phyloP scores from a whole-genome alignment of 1,140 invertebrate genomes.

The Dreissena polymorpha region DNA sequence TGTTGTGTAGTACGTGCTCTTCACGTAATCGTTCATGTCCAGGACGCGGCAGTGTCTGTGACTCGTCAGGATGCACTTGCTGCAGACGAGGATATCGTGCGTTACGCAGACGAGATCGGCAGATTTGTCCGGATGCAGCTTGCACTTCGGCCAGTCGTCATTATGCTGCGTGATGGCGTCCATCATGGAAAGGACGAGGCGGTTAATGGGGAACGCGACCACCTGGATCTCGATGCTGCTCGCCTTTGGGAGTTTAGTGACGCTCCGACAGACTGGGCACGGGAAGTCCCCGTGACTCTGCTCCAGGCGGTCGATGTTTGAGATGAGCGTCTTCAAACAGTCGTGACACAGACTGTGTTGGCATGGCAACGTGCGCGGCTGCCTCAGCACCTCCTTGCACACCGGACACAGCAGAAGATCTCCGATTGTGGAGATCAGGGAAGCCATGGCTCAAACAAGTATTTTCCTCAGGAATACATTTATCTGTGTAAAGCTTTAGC shows the following conservation, averaged over 20 bases:
- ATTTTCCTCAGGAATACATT: no score
- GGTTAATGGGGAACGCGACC: slow-evolving; percentile 43
- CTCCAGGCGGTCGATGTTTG: slow-evolving; percentile 43
- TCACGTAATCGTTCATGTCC: slow-evolving; percentile 52
- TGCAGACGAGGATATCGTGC: slow-evolving; percentile 47
- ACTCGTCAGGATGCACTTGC: slow-evolving; percentile 42
- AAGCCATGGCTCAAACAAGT: slow-evolving; percentile 22
- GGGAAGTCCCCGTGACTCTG: slow-evolving; percentile 44
- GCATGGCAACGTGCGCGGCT: slow-evolving; percentile 47
- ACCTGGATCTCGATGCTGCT: slow-evolving; percentile 54
- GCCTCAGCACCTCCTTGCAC: slow-evolving; percentile 42
- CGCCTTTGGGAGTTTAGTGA: slow-evolving; percentile 48
- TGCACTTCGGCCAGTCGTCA: slow-evolving; percentile 50
- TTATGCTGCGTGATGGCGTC: slow-evolving; percentile 48
- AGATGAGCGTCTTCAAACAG: slow-evolving; percentile 42
- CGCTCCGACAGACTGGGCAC: slow-evolving; percentile 36
- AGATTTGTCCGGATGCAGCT: slow-evolving; percentile 45
- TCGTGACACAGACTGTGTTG: slow-evolving; percentile 47
- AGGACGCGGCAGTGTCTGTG: slow-evolving; percentile 43
- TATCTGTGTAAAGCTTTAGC: no score
- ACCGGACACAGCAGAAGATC: slow-evolving; percentile 49
- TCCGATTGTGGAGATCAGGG: slow-evolving; percentile 44
- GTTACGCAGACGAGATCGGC: slow-evolving; percentile 50
- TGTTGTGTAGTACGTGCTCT: slow-evolving; percentile 40
- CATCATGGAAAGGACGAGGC: slow-evolving; percentile 49